phyloP scores from a whole-genome alignment of 1,140 invertebrate genomes.

The Hyles euphorbiae region DNA sequence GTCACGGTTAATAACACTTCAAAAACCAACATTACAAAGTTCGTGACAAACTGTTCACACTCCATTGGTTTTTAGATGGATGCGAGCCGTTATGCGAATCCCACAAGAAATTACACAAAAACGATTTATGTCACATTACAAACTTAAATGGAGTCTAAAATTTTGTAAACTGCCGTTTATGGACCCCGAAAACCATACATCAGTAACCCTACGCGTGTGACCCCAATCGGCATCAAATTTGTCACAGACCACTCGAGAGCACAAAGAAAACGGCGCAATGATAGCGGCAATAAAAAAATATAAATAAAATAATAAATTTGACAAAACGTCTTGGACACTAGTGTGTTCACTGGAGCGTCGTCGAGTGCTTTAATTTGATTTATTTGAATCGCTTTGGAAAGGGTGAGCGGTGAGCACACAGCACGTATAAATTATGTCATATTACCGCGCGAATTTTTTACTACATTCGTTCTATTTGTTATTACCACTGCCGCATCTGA shows the following conservation, averaged over 20 bases:
- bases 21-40: conserved; percentile 2
- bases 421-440: conserved; percentile 30
- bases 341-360: conserved; percentile 55
- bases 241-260: conserved; percentile 67
- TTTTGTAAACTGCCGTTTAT: conserved; percentile 61
- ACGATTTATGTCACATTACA: conserved; percentile 43
- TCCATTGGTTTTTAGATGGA: conserved; percentile 46
- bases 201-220: conserved; percentile 50
- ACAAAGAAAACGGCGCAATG: conserved; percentile 59
- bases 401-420: conserved; percentile 36
- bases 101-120: conserved; percentile 45
- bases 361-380: conserved; percentile 70
- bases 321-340: conserved; percentile 74
- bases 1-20: not conserved
- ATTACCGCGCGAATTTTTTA: too few species aligned
- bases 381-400: conserved; percentile 62
- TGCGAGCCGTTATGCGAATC: conserved; percentile 29
- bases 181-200: conserved; percentile 45
- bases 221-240: conserved; percentile 72
- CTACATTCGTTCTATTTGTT: too few species aligned
- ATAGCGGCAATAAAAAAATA: conserved; percentile 61
- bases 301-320: conserved; percentile 75
- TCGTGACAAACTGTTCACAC: conserved; percentile 34
- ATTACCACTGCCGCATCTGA: too few species aligned
- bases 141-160: conserved; percentile 66